Evolutionary conservation across 2,888 invertebrate species (phyloP).

Genomic region (Drosophila phalerata): DNA sequence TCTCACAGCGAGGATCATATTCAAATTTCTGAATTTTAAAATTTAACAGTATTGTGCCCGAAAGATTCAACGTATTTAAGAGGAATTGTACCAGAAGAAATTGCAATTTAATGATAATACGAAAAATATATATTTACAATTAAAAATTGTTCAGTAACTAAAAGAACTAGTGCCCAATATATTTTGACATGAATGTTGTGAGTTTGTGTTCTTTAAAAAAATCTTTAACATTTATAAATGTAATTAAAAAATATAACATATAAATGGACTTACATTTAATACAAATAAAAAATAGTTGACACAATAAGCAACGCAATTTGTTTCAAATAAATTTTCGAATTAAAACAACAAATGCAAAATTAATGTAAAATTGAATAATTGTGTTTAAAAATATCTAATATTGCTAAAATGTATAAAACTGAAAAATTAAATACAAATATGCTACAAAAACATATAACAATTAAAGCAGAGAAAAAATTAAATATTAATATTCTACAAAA

Average conservation of each 20-base stretch:
- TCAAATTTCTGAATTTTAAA: conserved; percentile 7
- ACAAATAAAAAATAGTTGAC: neutral
- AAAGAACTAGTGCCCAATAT: neutral
- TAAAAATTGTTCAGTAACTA: neutral
- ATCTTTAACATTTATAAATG: too few relatives aligned
- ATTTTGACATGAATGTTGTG: neutral
- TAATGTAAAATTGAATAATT: too few relatives aligned
- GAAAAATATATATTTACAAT: neutral
- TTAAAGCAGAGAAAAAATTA: too few relatives aligned
- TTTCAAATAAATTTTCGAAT: neutral
- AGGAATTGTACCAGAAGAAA: neutral
- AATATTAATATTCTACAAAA: too few relatives aligned
- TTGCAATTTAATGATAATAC: neutral
- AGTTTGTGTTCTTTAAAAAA: neutral
- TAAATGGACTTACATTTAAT: neutral
- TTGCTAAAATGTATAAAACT: too few relatives aligned
- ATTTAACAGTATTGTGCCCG: conserved; percentile 3
- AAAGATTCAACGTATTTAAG: neutral
- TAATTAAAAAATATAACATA: neutral
- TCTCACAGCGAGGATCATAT: conserved; percentile 12
- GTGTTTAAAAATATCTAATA: too few relatives aligned
- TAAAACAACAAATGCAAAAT: neutral
- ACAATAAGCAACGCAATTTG: neutral
- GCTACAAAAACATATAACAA: too few relatives aligned
- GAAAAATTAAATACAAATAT: too few relatives aligned